A percentile compares a stretch with the other conserved stretches of the same genome.
phyloP scores from a whole-genome alignment of 2,888 invertebrate genomes.

The Phragmatobia fuliginosa region DNA sequence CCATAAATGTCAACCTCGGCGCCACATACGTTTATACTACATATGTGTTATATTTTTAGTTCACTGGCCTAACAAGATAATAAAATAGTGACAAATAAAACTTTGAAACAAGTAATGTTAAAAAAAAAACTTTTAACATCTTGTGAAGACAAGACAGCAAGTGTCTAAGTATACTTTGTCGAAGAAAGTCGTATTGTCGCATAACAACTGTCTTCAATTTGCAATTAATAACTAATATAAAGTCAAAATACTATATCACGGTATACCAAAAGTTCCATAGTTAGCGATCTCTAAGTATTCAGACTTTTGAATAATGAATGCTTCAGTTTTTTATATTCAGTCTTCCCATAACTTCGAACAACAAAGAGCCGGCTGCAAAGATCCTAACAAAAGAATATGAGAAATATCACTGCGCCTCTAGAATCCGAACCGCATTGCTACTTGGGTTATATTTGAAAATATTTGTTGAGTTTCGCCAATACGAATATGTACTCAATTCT shows the following conservation, averaged over 20 bases:
- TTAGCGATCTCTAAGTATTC: constrained; percentile 60
- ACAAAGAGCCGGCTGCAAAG: constrained; percentile 77
- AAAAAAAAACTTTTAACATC: not conserved
- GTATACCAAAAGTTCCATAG: constrained; percentile 59
- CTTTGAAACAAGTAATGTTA: not conserved
- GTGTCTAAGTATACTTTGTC: not conserved
- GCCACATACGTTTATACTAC: no score
- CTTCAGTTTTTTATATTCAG: constrained; percentile 76
- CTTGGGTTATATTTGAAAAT: constrained; percentile 78
- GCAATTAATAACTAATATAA: constrained; percentile 30
- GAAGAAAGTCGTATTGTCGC: not conserved
- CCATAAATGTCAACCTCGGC: no score
- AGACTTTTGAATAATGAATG: constrained; percentile 72
- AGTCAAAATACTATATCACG: constrained; percentile 40
- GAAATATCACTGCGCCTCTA: constrained; percentile 77
- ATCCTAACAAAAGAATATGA: constrained; percentile 83
- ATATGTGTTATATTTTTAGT: no score
- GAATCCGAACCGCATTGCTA: constrained; percentile 77
- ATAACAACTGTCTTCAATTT: not conserved
- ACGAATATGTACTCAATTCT: constrained; percentile 54
- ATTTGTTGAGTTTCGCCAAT: constrained; percentile 70
- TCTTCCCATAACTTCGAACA: constrained; percentile 76
- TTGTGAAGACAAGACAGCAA: not conserved
- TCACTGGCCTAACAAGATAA: no score
- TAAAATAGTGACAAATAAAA: not conserved